Evolutionary conservation across 2,888 invertebrate species (phyloP).

Genomic region (Conus canariensis): DNA sequence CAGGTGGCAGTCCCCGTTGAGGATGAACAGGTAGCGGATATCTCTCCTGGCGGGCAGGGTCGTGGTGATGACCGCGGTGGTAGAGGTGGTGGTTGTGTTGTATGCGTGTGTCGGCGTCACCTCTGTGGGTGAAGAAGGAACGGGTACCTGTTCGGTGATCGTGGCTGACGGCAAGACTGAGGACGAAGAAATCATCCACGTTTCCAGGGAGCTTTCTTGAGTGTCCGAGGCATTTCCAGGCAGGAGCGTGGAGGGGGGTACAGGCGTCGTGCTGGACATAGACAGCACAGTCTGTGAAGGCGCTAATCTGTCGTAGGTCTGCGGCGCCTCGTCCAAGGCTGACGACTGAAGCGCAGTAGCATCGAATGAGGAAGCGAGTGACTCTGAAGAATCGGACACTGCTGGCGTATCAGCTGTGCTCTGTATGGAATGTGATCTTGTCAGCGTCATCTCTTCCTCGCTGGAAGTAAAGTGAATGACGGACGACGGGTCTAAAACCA

Average conservation of each 20-base stretch:
- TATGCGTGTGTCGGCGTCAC: background rate
- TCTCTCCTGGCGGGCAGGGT: slow-evolving; percentile 3
- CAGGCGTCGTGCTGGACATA: background rate
- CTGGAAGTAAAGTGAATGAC: background rate
- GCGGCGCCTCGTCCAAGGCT: background rate
- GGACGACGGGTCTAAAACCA: background rate
- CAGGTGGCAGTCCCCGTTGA: slow-evolving; percentile 49
- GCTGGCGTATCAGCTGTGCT: background rate
- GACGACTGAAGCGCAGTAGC: background rate
- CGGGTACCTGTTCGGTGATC: background rate
- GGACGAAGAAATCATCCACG: background rate
- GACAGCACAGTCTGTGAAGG: background rate
- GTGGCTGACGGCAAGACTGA: background rate
- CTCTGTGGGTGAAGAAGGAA: background rate
- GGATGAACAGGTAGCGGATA: slow-evolving; percentile 44
- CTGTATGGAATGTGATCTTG: background rate
- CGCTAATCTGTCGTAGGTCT: background rate
- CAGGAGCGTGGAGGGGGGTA: background rate
- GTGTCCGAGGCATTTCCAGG: background rate
- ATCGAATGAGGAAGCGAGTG: background rate
- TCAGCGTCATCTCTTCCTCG: background rate
- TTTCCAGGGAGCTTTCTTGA: no score
- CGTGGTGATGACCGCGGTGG: background rate
- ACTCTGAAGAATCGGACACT: background rate
- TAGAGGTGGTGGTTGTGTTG: background rate